Percentiles rank a stretch among this genome's conserved stretches.
Conservation (phyloP, 2,888 invertebrate species). For the Physocephala rufipes region DNA sequence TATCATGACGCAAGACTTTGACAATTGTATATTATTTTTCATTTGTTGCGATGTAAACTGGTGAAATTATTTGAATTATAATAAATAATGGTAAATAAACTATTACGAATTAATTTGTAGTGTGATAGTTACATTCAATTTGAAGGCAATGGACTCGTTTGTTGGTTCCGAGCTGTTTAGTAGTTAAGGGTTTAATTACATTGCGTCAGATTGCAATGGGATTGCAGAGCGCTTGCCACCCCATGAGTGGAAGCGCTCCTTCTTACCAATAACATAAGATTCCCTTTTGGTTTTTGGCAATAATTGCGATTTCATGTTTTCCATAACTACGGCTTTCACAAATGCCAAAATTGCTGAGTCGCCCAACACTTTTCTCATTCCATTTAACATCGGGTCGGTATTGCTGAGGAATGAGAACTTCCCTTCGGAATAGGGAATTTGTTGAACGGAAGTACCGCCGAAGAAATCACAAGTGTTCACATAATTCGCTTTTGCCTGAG, state of each 20-base stretch:
- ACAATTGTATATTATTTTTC: too few relatives aligned
- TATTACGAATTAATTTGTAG: neutral
- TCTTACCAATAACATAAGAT: conserved; percentile 61
- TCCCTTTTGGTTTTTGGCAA: conserved; percentile 62
- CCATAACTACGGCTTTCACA: conserved; percentile 59
- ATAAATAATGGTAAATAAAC: conserved; percentile 7
- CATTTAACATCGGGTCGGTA: conserved; percentile 61
- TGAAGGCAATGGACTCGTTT: conserved; percentile 24
- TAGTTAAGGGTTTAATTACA: neutral
- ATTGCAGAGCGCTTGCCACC: conserved; percentile 60
- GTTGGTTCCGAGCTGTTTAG: conserved; percentile 26
- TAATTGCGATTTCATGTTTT: conserved; percentile 54
- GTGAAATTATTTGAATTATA: neutral
- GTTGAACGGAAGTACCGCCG: conserved; percentile 45
- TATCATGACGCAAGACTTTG: too few relatives aligned
- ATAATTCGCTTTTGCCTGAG: conserved; percentile 61
- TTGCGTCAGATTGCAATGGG: too few relatives aligned
- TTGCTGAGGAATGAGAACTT: conserved; percentile 46
- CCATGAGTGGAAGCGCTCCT: conserved; percentile 66
- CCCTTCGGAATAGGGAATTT: neutral
- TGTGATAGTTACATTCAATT: neutral
- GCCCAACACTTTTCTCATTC: conserved; percentile 62
- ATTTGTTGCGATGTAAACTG: too few relatives aligned
- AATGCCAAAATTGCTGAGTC: conserved; percentile 59
- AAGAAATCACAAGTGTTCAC: conserved; percentile 64